Base-by-base conservation (phyloP, 2,888 invertebrate genomes). In the Eupithecia inturbata region DNA sequence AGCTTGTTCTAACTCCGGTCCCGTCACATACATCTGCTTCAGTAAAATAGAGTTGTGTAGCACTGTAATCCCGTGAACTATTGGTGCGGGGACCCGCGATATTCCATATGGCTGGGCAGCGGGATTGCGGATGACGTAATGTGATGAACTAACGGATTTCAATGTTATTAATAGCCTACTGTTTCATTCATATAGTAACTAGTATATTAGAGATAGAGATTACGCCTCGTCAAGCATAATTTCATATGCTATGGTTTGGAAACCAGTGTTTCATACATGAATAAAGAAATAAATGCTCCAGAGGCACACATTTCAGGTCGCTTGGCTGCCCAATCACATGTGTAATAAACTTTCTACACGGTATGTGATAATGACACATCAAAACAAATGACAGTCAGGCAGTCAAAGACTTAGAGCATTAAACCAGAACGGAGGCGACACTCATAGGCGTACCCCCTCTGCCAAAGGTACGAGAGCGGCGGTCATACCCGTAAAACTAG, bases 71-170 rank as follows among this genome's bases (percentile, higher is more conserved):
- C 49, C 39, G 63, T 60, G 66, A 73, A 57, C 73, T 76, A 76
- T 73, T 71, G 73, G 68, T 74, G 74, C 77, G 67, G 68, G 66
- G 71, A 72, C 71, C 77, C 73, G 72, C 66, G 76, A 78, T 77
- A 78, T 78, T 77, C 74, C 75, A 75, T 76, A 49, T 71, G 77
- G 77, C 74, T 77, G 77, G 69, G 73, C 77, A 80, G 62, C 64
- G 70, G 68, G 74, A 78, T 77, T 80, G 78, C 77, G 68, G 66
- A 76, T 76, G 74, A 80, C 77, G 71, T 78, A 69, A 77, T 73
- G 73, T 71, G 76, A 80, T 80, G 76, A 75, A 75, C 77, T 68
- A 33, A 39, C 28, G 66, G 76, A 68, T 76, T 73, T 71, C 68
- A 71, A 62, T 73, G 26, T 67, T 73, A 73, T 67, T 73, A 63